Conservation (phyloP, 2,113 vertebrate species). For the Riparia riparia region DNA sequence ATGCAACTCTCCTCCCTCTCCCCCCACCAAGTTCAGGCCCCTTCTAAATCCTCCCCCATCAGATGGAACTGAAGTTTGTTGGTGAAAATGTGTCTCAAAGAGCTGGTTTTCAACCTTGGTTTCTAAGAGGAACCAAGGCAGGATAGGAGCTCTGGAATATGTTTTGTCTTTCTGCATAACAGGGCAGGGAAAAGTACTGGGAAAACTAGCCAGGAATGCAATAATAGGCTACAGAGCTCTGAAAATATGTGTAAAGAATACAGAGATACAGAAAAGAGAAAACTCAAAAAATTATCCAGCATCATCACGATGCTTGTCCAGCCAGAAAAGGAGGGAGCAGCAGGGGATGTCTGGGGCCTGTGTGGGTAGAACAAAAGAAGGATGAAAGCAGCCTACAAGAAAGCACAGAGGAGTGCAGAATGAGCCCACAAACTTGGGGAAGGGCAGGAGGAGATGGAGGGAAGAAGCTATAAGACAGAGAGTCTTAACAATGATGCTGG, state of each 20-base stretch:
- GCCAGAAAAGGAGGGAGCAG: neutral
- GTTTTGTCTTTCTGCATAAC: neutral
- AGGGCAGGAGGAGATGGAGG: neutral
- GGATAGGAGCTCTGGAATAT: neutral
- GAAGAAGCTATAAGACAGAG: neutral
- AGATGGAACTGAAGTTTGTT: neutral
- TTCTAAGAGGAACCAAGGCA: neutral
- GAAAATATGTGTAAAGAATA: neutral
- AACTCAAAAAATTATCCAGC: accelerated
- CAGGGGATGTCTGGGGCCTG: neutral
- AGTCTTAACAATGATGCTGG: neutral
- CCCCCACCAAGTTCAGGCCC: neutral
- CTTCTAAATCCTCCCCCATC: neutral
- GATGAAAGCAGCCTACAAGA: neutral
- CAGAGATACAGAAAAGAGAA: neutral
- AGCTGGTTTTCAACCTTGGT: neutral
- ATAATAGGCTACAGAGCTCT: neutral
- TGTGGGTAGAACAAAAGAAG: neutral
- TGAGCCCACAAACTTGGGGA: neutral
- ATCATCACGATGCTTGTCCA: neutral
- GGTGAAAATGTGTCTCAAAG: neutral
- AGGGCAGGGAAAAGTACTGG: neutral
- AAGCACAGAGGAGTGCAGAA: neutral
- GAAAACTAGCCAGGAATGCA: neutral
- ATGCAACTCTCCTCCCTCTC: neutral